Base-by-base conservation (phyloP, 92 coral and sea anemone species). In the Diadumene lineata region DNA sequence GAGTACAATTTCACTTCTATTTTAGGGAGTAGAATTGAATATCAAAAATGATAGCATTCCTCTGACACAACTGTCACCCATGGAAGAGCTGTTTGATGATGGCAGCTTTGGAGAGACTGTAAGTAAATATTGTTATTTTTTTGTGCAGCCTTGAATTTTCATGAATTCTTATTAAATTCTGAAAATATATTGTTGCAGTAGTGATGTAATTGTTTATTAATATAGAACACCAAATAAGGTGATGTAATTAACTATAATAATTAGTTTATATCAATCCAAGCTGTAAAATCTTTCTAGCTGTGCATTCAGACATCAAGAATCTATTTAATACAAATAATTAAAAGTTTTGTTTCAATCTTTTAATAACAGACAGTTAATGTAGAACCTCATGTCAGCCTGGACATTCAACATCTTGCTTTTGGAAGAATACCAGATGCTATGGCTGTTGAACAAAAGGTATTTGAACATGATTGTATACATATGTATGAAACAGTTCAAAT, bases 391-490 rank as follows among this genome's bases (percentile, higher is more conserved):
- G 92, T 87, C 48, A 94, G 98, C 68, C 75, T 94, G 17, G 98
- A 94, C 74, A 84, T 91, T 63, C 91, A 81, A 17, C 91, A 86
- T 66, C 26, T 90, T 50, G 79, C 87, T 46, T 94, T 94, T 81
- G 98, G 98, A 29, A 81, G 80, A 73, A 75, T 87, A 29, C 75
- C 77, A 27, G 87, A 88, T 72, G 81, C 89, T 44, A 84, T 75
- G 19, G 82, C 90, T 32, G 91, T 94, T 30, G 94, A 88, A 69
- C 98, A 94, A 74, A 91, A 88, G 94, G 98, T 94, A 72, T n/a
- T n/a, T n/a, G n/a, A n/a, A n/a, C n/a, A n/a, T n/a, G n/a, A n/a
- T n/a, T n/a, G n/a, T n/a, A n/a, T n/a, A n/a, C n/a, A n/a, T n/a
- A n/a, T n/a, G n/a, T n/a, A n/a, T n/a, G n/a, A n/a, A n/a, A n/a